Conservation (phyloP, 1,140 invertebrate genomes). For the Leptinotarsa texana region DNA sequence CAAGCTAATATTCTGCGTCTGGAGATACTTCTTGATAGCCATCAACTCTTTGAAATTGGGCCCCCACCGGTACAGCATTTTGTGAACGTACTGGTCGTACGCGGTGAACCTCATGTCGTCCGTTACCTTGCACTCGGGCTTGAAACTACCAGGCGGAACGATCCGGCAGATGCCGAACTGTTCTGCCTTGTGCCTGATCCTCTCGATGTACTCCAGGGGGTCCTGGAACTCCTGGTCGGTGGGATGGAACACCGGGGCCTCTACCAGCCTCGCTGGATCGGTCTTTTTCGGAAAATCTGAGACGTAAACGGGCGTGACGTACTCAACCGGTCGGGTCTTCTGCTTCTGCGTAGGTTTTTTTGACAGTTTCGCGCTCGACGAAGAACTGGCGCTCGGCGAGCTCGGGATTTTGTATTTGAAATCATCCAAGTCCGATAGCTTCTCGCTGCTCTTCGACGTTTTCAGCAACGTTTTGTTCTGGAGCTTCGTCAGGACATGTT, state of each 20-base stretch:
- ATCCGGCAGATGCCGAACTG: constrained; percentile 87
- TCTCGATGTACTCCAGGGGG: constrained; percentile 86
- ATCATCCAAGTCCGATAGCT: constrained; percentile 52
- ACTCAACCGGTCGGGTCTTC: constrained; percentile 47
- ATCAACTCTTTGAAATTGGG: constrained; percentile 84
- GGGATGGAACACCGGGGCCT: constrained; percentile 83
- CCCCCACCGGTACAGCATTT: constrained; percentile 88
- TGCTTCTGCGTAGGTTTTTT: constrained; percentile 44
- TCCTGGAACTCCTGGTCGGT: constrained; percentile 72
- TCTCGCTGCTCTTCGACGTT: constrained; percentile 54
- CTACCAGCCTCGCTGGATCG: constrained; percentile 66
- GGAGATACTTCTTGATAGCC: constrained; percentile 83
- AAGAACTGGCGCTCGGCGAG: constrained; percentile 55
- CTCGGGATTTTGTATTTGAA: constrained; percentile 54
- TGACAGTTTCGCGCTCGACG: constrained; percentile 52
- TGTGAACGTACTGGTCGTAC: constrained; percentile 90
- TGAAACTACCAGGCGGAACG: constrained; percentile 84
- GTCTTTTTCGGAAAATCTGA: constrained; percentile 61
- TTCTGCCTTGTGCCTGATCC: constrained; percentile 77
- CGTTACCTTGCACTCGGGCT: constrained; percentile 88
- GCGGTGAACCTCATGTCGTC: constrained; percentile 79
- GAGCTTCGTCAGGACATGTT: constrained; percentile 52
- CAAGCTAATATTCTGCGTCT: constrained; percentile 76
- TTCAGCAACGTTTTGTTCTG: constrained; percentile 60
- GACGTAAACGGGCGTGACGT: constrained; percentile 57